These are phyloP conservation scores for Macroramphosus scolopax DNA, from an alignment of 2,797 vertebrate species.

Conservation along the genomic window DNA sequence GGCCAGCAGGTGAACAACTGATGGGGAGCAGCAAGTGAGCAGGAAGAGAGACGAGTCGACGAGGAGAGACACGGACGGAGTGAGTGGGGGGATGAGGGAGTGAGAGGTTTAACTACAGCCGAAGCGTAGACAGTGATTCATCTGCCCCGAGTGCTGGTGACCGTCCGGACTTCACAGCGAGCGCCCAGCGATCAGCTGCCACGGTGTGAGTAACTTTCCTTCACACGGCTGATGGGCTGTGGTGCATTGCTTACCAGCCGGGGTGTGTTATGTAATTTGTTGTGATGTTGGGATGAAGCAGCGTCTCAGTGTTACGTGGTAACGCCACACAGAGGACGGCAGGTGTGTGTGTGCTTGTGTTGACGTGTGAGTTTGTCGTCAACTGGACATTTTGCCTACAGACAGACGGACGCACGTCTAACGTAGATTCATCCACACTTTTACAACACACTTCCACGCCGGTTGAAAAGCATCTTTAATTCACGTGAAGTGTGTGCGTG, in stretches of 20 bases:
- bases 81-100: constrained; percentile 17
- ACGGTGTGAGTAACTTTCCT: constrained; percentile 59
- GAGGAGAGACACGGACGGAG: constrained; percentile 5
- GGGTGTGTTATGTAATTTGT: constrained; percentile 69
- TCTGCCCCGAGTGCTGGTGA: constrained; percentile 42
- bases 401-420: too few relatives aligned
- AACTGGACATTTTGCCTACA: not conserved
- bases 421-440: too few relatives aligned
- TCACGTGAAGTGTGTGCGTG: too few relatives aligned
- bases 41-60: not conserved
- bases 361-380: constrained; percentile 17
- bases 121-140: constrained; percentile 53
- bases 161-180: constrained; percentile 45
- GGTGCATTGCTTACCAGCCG: constrained; percentile 43
- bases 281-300: constrained; percentile 60
- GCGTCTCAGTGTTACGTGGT: constrained; percentile 46
- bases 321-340: constrained; percentile 15
- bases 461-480: too few relatives aligned
- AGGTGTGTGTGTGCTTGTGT: constrained; percentile 43
- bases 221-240: constrained; percentile 15
- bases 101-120: constrained; percentile 24
- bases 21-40: constrained; percentile 45
- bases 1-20: constrained; percentile 68
- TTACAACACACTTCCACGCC: too few relatives aligned
- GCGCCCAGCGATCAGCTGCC: constrained; percentile 32